Evolutionary conservation across 2,888 invertebrate genomes (phyloP), one percentile per base, ranked within the genome.

Genomic region (Rhaphigaster nebulosa): DNA sequence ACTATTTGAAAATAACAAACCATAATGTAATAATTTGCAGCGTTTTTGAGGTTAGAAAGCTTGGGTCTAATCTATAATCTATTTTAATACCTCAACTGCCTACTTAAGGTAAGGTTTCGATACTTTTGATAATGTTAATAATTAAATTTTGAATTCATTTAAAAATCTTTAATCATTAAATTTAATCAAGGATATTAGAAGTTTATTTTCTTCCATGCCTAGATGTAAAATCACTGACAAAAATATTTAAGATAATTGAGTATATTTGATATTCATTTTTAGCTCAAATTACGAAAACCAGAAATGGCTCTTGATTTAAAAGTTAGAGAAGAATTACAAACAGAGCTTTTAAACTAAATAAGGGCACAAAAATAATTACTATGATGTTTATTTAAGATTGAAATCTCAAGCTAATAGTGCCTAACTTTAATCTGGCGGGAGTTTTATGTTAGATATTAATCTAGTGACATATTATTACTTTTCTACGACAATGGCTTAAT

Each of bases 331-430:
- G 29, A 60, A 60, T 60, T 60, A 60, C 10, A 60, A 60, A 60
- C 60, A 60, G 60, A 2, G 65, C 65, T 65, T 65, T 65, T 65
- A 65, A 65, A 65, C 65, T 65, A 65, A 65, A 65, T 65, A 29
- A 15, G 65, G 29, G 15, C 26, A 29, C 13, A 29, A 29, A 60
- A 65, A 65, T 15, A 65, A 65, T 29, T 65, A 65, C 2, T 65
- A 29, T 65, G 29, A 13, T 0, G 29, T 29, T 65, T 29, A 65
- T 65, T 65, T 65, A 65, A 65, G 65, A 65, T 65, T 29, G 29
- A 29, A 65, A 65, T 65, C 65, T 65, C 29, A 29, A n/a, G 65
- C 65, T 15, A 26, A 65, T 65, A 65, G 29, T 65, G 65, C 29
- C 15, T 15, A 29, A 65, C 65, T 65, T 65, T 65, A 29, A n/a